phyloP scores from a whole-genome alignment of 2,113 vertebrate species.

The Garra rufa region DNA sequence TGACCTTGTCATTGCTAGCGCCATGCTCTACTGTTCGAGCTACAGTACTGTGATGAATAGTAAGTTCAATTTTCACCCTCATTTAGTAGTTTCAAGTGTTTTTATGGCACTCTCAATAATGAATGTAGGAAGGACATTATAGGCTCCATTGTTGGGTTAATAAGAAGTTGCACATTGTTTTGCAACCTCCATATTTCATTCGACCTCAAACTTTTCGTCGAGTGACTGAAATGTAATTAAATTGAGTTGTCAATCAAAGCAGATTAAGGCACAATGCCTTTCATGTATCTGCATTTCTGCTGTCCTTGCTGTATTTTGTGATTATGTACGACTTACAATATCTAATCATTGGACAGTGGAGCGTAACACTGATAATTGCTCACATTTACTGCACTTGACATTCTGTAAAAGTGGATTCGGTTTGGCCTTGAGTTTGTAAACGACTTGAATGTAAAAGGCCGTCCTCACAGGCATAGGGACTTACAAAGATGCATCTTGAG shows the following conservation, averaged over 20 bases:
- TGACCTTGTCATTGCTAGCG: neutral
- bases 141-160: constrained; percentile 23
- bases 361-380: neutral
- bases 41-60: neutral
- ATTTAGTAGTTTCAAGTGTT: constrained; percentile 6
- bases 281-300: neutral
- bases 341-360: neutral
- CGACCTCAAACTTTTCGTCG: neutral
- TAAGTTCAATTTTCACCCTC: neutral
- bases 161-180: constrained; percentile 38
- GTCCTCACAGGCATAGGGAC: neutral
- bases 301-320: neutral
- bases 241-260: constrained; percentile 20
- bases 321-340: neutral
- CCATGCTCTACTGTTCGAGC: neutral
- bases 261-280: constrained; percentile 1
- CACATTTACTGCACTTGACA: constrained; percentile 18
- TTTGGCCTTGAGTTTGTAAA: neutral
- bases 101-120: constrained; percentile 8
- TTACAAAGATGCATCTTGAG: constrained; percentile 9
- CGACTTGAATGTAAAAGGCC: neutral
- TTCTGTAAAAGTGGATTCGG: neutral
- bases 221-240: constrained; percentile 41
- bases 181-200: neutral
- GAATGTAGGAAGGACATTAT: neutral